Percentiles rank a stretch among this genome's conserved stretches.
Conservation (phyloP, 2,888 invertebrate genomes). For the Capitulum mitella region DNA sequence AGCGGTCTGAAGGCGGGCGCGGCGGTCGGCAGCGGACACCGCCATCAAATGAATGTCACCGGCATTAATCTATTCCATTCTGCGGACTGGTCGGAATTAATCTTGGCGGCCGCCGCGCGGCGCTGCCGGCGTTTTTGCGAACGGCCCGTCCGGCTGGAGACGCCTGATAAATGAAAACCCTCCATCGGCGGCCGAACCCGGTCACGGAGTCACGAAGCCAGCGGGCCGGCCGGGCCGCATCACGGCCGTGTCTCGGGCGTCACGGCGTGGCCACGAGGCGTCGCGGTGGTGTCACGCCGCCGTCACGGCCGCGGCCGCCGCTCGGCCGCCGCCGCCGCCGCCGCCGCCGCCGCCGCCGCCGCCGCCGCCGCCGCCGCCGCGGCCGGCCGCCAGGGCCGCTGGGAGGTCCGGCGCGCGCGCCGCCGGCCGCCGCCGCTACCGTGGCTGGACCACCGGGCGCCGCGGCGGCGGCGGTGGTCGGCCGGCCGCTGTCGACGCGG, state of each 20-base stretch:
- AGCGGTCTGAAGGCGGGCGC: background rate
- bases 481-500: background rate
- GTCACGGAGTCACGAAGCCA: no score
- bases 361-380: no score
- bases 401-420: no score
- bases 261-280: background rate
- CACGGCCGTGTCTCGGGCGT: no score
- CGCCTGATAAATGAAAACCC: no score
- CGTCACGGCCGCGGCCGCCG: background rate
- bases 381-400: no score
- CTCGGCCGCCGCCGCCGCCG: background rate
- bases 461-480: background rate
- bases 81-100: background rate
- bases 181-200: no score
- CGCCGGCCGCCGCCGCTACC: background rate
- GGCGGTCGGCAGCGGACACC: background rate
- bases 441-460: slow-evolving; percentile 2
- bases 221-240: no score
- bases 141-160: no score
- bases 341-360: background rate
- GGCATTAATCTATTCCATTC: background rate
- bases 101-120: background rate
- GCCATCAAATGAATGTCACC: background rate
- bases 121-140: background rate
- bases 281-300: background rate